phyloP scores from a whole-genome alignment of 2,113 vertebrate genomes.

The Tupaia chinensis region DNA sequence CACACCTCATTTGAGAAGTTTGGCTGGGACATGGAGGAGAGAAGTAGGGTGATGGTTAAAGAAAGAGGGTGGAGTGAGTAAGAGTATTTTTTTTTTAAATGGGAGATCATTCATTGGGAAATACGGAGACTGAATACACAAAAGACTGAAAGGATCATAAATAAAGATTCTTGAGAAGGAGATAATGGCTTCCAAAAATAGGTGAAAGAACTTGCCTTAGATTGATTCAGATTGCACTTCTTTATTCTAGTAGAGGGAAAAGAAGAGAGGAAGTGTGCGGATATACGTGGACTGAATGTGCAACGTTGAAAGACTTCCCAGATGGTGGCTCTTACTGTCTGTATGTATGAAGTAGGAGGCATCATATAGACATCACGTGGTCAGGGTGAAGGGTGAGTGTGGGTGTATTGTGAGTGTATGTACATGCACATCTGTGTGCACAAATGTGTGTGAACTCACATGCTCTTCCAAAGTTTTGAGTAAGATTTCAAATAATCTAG shows the following conservation, averaged over 20 bases:
- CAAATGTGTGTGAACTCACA: not conserved
- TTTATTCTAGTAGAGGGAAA: not conserved
- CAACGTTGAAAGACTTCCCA: not conserved
- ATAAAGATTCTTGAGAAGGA: not conserved
- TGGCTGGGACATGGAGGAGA: not conserved
- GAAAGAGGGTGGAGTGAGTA: accelerated
- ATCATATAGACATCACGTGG: not conserved
- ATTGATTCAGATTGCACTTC: not conserved
- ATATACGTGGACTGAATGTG: not conserved
- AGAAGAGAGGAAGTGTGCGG: not conserved
- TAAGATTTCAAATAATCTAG: not conserved
- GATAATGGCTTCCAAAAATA: not conserved
- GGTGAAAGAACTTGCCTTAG: not conserved
- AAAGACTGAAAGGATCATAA: not conserved
- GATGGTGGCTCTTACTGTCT: not conserved
- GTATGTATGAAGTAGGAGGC: not conserved
- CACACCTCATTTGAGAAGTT: not conserved
- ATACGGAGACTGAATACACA: not conserved
- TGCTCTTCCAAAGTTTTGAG: not conserved
- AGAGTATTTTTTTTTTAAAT: not conserved
- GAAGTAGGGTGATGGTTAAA: not conserved
- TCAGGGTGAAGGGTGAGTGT: not conserved
- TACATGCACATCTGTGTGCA: accelerated
- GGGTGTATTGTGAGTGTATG: not conserved
- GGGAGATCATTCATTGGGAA: not conserved